Evolutionary conservation across 2,113 vertebrate species (phyloP), one percentile per base, ranked within the genome.

Genomic region (Aythya baeri): DNA sequence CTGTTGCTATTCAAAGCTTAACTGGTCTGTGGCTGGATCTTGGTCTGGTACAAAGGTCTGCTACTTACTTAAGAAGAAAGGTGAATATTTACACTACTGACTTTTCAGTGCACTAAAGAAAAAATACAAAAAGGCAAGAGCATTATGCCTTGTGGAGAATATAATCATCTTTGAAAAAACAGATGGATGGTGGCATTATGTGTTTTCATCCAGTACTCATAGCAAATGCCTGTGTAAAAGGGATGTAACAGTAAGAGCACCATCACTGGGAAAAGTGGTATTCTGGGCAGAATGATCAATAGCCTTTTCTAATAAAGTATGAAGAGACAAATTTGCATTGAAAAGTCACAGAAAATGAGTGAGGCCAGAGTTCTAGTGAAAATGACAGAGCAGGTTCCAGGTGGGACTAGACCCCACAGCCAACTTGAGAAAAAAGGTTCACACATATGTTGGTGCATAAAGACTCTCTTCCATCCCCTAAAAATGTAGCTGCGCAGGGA

Each of bases 21-120:
- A 82, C 88, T 86, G 55, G 46, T 89, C 54, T 62, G 18, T 38
- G 34, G 29, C 52, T 66, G 44, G 71, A 86, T 58, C 17, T 21
- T 31, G 23, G 44, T 86, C 52, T 74, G 34, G 85, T 77, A 88
- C 68, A 92, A 94, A 91, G 59, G 62, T 29, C 36, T 21, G 57
- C 43, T 52, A 63, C 26, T 88, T 79, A 79, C 71, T 87, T 92
- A 81, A 1, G 4, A 91, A 83, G 74, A 94, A 94, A 93, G 82
- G 49, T 83, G 93, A 80, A 83, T 93, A 77, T 89, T 87, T 86
- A 80, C 49, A 46, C 50, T 85, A 43, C 50, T 91, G 77, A 79
- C 29, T 80, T 79, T 57, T 86, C 65, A 68, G 38, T 36, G 54
- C 58, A 54, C 16, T 29, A 67, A 61, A 91, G 32, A 93, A 68